Base-by-base conservation (phyloP, 2,888 invertebrate species). In the Eucera pruinosa region DNA sequence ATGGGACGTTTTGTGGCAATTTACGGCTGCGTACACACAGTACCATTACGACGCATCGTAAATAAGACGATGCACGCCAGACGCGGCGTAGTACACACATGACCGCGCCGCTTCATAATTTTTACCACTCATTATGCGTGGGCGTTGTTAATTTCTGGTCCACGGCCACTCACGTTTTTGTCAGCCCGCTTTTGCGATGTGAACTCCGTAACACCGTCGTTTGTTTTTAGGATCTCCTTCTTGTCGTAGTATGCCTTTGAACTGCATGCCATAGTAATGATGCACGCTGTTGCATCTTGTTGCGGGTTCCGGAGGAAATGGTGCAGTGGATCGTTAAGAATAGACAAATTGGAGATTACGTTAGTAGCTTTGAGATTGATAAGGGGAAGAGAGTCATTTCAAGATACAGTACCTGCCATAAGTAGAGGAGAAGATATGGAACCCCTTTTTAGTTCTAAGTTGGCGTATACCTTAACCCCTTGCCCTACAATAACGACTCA, bases 11-110 rank as follows among this genome's bases (percentile, higher is more conserved):
- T 66, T 78, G 62, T 69, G 80, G 81, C 85, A 83, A 88, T 88
- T 87, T 88, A 88, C 84, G 85, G 79, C 82, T 79, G 65, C 82
- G 79, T 83, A 87, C 84, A 84, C 84, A 84, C 81, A 79, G 60
- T 81, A 78, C 84, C 85, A 82, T 85, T 86, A 82, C 78, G 65
- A 64, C 70, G 61, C 67, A 55, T 78, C 80, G 80, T 82, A 85
- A 86, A 85, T 83, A 86, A 85, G 81, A 85, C 78, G 80, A 83
- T 74, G 78, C 73, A 20, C 47, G 70, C 30, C 9, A 45, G 36
- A 39, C 54, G 72, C 25, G 36, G n/a, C 33, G 36, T 20, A 25
- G 41, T n/a, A 41, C 60, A 41, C 48, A 13, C n/a, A 18, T 57
- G 43, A 15, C 30, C 48, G 48, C 39, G 65, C 13, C 50, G 48